Evolutionary conservation across 2,113 vertebrate species (phyloP).

Genomic region (Plecturocebus donacophilus): DNA sequence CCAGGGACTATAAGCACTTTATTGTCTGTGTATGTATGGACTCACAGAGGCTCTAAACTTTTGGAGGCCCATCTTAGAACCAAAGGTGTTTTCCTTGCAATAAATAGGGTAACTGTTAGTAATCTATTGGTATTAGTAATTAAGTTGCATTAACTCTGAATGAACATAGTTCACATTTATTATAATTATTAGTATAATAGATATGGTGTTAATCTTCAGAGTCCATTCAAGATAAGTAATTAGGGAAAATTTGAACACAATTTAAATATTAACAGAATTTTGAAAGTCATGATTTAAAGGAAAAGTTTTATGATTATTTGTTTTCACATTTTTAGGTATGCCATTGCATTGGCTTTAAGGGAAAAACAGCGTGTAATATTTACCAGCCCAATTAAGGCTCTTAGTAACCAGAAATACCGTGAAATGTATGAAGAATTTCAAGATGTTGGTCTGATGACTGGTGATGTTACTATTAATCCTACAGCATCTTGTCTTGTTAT

Average conservation of each 20-base stretch:
- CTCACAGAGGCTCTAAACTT: neutral
- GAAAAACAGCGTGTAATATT: slow-evolving; percentile 99
- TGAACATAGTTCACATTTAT: neutral
- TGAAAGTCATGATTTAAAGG: neutral
- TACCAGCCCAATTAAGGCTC: slow-evolving; percentile 98
- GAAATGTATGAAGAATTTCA: slow-evolving; percentile 99
- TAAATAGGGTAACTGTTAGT: neutral
- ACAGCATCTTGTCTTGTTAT: slow-evolving; percentile 98
- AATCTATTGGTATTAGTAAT: neutral
- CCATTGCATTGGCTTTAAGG: slow-evolving; percentile 95
- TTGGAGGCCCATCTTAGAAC: neutral
- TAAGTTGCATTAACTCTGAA: neutral
- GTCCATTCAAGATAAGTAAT: neutral
- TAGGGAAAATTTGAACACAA: neutral
- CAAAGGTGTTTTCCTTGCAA: neutral
- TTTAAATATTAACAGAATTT: neutral
- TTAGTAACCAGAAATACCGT: slow-evolving; percentile 99
- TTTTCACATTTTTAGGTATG: slow-evolving; percentile 88
- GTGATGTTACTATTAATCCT: slow-evolving; percentile 99
- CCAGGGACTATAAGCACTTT: neutral
- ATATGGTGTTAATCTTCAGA: neutral
- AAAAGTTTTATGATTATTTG: neutral
- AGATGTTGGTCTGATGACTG: slow-evolving; percentile 98
- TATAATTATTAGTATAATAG: neutral
- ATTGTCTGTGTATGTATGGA: neutral